Evolutionary conservation across 2,888 invertebrate species (phyloP).

Genomic region (Amphipyra tragopoginis): DNA sequence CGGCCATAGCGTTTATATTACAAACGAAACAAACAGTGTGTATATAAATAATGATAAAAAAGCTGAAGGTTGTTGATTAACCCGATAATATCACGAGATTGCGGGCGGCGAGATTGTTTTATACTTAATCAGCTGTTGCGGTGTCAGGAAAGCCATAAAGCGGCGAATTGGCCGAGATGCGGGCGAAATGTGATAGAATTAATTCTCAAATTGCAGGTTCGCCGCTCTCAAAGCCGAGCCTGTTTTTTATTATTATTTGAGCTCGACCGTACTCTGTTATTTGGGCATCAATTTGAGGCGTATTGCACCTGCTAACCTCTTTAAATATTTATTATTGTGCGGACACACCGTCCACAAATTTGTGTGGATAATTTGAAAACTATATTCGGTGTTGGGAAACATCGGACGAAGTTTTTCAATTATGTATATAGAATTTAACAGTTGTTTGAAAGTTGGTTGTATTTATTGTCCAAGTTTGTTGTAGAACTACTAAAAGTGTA

Average conservation of each 20-base stretch:
- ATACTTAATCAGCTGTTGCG: constrained; percentile 79
- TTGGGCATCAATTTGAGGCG: constrained; percentile 81
- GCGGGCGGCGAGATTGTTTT: constrained; percentile 73
- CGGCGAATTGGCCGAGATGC: constrained; percentile 73
- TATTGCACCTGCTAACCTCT: constrained; percentile 85
- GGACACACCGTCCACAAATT: constrained; percentile 68
- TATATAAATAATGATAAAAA: constrained; percentile 64
- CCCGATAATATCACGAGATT: constrained; percentile 75
- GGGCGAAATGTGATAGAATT: constrained; percentile 83
- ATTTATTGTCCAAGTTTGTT: constrained; percentile 31
- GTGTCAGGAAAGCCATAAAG: constrained; percentile 78
- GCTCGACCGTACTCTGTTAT: constrained; percentile 79
- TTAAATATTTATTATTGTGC: constrained; percentile 84
- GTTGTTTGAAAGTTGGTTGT: constrained; percentile 28
- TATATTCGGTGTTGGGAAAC: constrained; percentile 66
- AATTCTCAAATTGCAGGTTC: constrained; percentile 84
- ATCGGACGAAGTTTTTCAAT: constrained; percentile 57
- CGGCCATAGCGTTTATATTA: constrained; percentile 38
- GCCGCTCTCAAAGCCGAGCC: constrained; percentile 70
- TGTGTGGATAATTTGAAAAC: constrained; percentile 72
- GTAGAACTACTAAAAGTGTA: constrained; percentile 6
- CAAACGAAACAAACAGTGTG: constrained; percentile 57
- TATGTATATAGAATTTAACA: constrained; percentile 33
- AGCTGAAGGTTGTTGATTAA: constrained; percentile 70
- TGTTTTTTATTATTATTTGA: constrained; percentile 78